phyloP scores from a whole-genome alignment of 2,888 invertebrate genomes.

The Cheilosia variabilis region DNA sequence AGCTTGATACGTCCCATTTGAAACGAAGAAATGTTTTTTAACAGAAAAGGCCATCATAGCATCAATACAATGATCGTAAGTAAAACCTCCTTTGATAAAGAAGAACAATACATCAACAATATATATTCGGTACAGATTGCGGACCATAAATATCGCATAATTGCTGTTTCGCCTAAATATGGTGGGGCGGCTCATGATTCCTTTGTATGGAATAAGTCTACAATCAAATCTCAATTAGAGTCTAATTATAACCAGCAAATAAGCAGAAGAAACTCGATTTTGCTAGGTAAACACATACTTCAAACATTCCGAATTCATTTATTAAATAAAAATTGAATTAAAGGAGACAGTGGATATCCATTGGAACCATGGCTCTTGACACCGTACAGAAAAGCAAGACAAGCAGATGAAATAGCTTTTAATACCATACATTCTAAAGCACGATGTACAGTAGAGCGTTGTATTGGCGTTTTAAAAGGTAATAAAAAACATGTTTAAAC shows the following conservation, averaged over 20 bases:
- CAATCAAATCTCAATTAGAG: neutral
- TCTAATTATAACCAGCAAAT: neutral
- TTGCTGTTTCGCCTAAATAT: neutral
- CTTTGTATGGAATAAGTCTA: neutral
- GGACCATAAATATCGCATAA: neutral
- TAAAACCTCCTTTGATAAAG: neutral
- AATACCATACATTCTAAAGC: too few species aligned
- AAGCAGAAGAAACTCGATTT: neutral
- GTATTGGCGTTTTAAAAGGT: neutral
- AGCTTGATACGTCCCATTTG: neutral
- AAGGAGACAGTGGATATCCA: conserved; percentile 2
- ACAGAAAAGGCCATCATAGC: neutral
- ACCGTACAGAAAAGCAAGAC: neutral
- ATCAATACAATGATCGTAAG: neutral
- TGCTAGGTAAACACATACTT: neutral
- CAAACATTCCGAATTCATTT: neutral
- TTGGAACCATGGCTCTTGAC: neutral
- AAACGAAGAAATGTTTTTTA: neutral
- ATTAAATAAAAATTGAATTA: neutral
- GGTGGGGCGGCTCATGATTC: neutral
- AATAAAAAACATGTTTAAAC: neutral
- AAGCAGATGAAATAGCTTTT: neutral
- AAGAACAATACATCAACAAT: neutral
- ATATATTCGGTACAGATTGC: neutral
- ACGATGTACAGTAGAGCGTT: too few species aligned